A percentile compares a stretch with the other conserved stretches of the same genome.
Evolutionary conservation across 1,140 invertebrate genomes (phyloP).

Genomic region (Helicoverpa zea): DNA sequence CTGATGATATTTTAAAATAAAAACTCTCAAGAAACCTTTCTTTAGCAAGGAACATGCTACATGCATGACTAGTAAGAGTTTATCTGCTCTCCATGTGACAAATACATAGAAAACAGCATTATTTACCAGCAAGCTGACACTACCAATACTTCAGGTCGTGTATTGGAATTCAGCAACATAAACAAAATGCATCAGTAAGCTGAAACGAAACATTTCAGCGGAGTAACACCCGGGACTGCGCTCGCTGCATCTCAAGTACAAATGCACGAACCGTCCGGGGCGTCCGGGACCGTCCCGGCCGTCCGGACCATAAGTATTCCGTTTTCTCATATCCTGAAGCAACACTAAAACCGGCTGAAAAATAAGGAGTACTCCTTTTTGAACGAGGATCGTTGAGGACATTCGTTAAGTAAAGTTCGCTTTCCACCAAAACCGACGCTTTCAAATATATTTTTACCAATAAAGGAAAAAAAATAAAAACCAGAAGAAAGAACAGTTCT

Average conservation of each 20-base stretch:
- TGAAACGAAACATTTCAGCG: not conserved
- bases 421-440: not conserved
- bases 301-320: constrained; percentile 35
- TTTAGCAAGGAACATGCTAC: not conserved
- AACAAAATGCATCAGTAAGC: constrained; percentile 14
- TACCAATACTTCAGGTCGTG: not conserved
- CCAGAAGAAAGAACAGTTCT: too few relatives aligned
- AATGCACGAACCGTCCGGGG: not conserved
- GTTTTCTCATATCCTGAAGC: constrained; percentile 29
- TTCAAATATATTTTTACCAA: not conserved
- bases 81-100: too few relatives aligned
- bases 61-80: not conserved
- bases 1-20: too few relatives aligned
- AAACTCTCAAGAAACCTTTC: too few relatives aligned
- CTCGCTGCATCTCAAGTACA: constrained; percentile 3
- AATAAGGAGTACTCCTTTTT: constrained; percentile 37
- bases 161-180: constrained; percentile 5
- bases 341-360: constrained; percentile 33
- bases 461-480: too few relatives aligned
- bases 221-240: not conserved
- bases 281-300: not conserved
- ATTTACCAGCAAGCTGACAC: not conserved
- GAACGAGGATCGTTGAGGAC: constrained; percentile 21
- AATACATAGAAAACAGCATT: not conserved
- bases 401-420: constrained; percentile 14